Conservation (phyloP, 2,113 vertebrate genomes). For the Odocoileus virginianus region DNA sequence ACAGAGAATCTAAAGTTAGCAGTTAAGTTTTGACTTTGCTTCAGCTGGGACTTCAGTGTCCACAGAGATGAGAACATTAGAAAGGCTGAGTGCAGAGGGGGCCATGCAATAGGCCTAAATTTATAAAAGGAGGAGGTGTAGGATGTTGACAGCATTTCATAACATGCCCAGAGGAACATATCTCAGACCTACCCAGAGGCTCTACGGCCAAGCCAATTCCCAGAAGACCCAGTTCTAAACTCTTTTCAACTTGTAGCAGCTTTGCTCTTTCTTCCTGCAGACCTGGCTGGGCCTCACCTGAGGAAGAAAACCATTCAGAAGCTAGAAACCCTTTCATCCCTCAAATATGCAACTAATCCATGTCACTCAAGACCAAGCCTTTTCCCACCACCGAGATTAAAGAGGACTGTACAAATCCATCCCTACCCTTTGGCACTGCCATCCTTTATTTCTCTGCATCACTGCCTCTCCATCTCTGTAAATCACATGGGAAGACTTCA, state of each 20-base stretch:
- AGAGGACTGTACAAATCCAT: neutral
- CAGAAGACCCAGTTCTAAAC: neutral
- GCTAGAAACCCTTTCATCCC: slow-evolving; percentile 42
- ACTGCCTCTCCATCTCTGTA: neutral
- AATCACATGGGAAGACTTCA: neutral
- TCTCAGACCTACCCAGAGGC: neutral
- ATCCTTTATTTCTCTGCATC: neutral
- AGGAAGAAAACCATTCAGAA: slow-evolving; percentile 47
- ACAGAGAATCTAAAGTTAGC: neutral
- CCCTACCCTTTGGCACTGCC: neutral
- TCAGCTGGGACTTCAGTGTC: neutral
- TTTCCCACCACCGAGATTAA: slow-evolving; percentile 36
- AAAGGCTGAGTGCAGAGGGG: neutral
- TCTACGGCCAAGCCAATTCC: neutral
- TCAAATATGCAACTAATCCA: slow-evolving; percentile 46
- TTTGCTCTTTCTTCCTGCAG: neutral
- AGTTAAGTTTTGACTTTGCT: neutral
- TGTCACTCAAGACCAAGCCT: slow-evolving; percentile 30
- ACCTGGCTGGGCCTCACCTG: slow-evolving; percentile 3
- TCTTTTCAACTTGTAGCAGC: neutral
- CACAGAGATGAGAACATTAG: neutral
- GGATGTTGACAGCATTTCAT: neutral
- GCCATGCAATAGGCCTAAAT: neutral
- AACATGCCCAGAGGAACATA: neutral
- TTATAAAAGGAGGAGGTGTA: neutral